These are phyloP conservation scores for Seriola dumerili DNA, from an alignment of 2,113 vertebrate species.

Conservation along the genomic window DNA sequence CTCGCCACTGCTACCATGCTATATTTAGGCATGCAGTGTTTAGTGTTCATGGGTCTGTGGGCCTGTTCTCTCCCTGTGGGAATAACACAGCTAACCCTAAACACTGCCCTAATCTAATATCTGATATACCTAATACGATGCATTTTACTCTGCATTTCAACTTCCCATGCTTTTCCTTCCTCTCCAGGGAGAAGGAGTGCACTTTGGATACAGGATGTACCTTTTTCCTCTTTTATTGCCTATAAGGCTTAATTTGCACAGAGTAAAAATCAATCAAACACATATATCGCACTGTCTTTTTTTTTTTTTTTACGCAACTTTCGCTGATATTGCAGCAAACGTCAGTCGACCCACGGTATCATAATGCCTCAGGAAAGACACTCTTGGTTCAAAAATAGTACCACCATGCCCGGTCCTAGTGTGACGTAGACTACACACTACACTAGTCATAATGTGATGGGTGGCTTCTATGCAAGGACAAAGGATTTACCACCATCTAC, in stretches of 20 bases:
- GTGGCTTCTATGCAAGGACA: slow-evolving; percentile 38
- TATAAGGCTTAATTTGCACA: neutral
- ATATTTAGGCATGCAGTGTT: slow-evolving; percentile 47
- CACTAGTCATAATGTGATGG: slow-evolving; percentile 31
- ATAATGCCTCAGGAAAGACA: slow-evolving; percentile 32
- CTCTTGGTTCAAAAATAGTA: slow-evolving; percentile 59
- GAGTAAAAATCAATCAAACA: neutral
- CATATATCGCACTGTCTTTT: too few species aligned
- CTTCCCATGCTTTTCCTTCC: neutral
- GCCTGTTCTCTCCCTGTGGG: slow-evolving; percentile 12
- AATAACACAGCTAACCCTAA: slow-evolving; percentile 12
- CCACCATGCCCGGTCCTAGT: neutral
- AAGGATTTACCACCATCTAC: slow-evolving; percentile 36
- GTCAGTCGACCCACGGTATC: slow-evolving; percentile 1
- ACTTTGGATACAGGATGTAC: neutral
- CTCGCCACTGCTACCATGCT: slow-evolving; percentile 18
- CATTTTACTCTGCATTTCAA: neutral
- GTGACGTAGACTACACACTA: slow-evolving; percentile 48
- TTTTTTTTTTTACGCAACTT: neutral
- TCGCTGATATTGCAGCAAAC: neutral
- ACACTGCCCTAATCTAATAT: neutral
- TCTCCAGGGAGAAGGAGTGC: neutral
- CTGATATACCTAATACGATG: neutral
- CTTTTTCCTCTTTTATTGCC: neutral
- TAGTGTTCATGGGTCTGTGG: slow-evolving; percentile 27